These are phyloP conservation scores for Pantherophis guttatus DNA, from an alignment of 2,113 vertebrate species.

Conservation along the genomic window DNA sequence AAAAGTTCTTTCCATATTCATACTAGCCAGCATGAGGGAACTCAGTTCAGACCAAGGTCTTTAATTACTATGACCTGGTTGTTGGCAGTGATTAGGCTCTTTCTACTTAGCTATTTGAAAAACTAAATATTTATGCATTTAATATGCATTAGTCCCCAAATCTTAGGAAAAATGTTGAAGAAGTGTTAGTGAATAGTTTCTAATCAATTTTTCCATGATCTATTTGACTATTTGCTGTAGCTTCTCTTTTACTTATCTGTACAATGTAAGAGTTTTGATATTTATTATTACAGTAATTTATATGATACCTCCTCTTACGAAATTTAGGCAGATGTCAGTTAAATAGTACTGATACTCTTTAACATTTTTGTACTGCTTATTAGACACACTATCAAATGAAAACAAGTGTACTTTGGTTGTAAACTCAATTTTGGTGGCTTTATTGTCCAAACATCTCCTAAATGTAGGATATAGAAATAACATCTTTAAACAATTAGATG, in stretches of 20 bases:
- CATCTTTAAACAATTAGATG: not conserved
- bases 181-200: not conserved
- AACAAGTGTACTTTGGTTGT: not conserved
- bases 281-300: not conserved
- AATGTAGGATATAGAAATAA: not conserved
- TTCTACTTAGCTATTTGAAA: not conserved
- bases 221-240: not conserved
- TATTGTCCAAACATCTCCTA: not conserved
- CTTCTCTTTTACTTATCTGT: not conserved
- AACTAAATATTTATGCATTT: accelerated
- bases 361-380: not conserved
- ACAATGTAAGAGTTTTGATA: not conserved
- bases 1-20: not conserved
- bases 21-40: not conserved
- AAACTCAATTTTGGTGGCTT: not conserved
- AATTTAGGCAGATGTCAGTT: not conserved
- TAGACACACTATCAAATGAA: not conserved
- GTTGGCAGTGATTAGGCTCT: not conserved
- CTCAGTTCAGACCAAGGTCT: accelerated
- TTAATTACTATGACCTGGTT: accelerated
- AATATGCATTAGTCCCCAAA: not conserved
- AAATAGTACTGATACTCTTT: not conserved
- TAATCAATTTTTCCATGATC: not conserved
- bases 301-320: not conserved
- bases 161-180: not conserved